These are phyloP conservation scores for Andrena fulva DNA, from an alignment of 2,888 invertebrate species.

Conservation along the genomic window DNA sequence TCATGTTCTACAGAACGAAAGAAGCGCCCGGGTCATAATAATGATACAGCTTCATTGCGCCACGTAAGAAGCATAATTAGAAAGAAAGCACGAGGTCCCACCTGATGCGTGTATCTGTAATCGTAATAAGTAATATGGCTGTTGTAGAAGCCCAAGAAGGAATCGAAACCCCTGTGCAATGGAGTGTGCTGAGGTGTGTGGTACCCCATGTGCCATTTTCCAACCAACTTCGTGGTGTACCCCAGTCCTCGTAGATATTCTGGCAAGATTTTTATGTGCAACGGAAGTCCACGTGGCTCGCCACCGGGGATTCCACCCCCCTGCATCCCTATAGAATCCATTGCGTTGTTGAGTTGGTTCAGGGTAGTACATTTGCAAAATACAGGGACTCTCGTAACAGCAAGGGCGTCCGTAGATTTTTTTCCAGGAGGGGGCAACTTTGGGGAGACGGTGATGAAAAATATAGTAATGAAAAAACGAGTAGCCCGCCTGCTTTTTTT, in stretches of 20 bases:
- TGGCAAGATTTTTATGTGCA: conserved; percentile 85
- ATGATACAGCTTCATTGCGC: neutral
- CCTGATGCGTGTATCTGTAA: conserved; percentile 85
- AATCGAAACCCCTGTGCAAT: conserved; percentile 91
- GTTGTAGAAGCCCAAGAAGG: conserved; percentile 94
- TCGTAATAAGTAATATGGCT: conserved; percentile 94
- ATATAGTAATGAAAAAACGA: too few species aligned
- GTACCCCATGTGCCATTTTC: conserved; percentile 88
- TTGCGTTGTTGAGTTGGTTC: neutral
- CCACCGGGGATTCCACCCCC: conserved; percentile 86
- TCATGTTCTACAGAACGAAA: conserved; percentile 78
- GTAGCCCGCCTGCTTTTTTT: too few species aligned
- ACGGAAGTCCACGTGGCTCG: conserved; percentile 86
- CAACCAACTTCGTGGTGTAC: conserved; percentile 86
- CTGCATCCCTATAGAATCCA: conserved; percentile 85
- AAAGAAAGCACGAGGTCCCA: conserved; percentile 4
- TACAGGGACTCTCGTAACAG: too few species aligned
- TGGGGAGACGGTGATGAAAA: too few species aligned
- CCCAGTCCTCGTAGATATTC: conserved; percentile 86
- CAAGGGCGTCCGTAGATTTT: too few species aligned
- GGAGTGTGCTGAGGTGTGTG: conserved; percentile 88
- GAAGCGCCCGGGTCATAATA: neutral
- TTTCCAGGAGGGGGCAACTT: too few species aligned
- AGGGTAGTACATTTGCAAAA: neutral
- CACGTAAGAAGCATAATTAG: neutral